Base-by-base conservation (phyloP, 92 coral and sea anemone species). In the Parazoanthus darwini region DNA sequence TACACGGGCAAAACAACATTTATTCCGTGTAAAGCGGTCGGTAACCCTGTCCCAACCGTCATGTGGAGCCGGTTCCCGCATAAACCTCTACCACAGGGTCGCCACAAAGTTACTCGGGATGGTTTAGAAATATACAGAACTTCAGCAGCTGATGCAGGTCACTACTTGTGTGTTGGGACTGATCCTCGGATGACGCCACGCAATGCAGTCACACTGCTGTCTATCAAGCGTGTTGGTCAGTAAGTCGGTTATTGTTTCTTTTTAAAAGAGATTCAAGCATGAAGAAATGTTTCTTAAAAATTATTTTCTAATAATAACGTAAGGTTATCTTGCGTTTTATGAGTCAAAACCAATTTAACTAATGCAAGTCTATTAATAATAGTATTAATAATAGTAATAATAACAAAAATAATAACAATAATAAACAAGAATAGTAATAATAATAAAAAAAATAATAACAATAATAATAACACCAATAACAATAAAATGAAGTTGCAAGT, bases 1-100 rank as follows among this genome's bases (percentile, higher is more conserved):
- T 70, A 70, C 75, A 70, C 75, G 2, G 75, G 75, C 23, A 70
- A 25, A 20, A 70, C 75, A 22, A 70, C 75, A 6, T 14, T 51
- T 13, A 51, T 51, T 13, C 6, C 58, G 58, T 51, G 58, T 51
- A 51, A 51, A 51, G 58, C 75, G 1, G 36, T 70, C 25, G 75
- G 75, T 11, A 70, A 70, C 75, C 75, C 75, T 25, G 75, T 33
- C 14, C 75, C 75, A 4, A 3, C 75, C 35, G 8, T 25, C 75
- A 22, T 23, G 11, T 70, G 75, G 75, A 23, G 13, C 36, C 29
- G 75, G 35, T 70, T 38, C 4, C 75, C 35, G 8, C 1, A 70
- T 70, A 25, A 70, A 70, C 75, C 38, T 25, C 75, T 70, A 13
- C 75, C 75, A 70, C 75, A 70, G 75, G 37, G 75, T 23, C 75